Percentiles rank a stretch among this genome's conserved stretches.
phyloP scores from a whole-genome alignment of 2,797 vertebrate genomes.

The Odontamblyopus rebecca region DNA sequence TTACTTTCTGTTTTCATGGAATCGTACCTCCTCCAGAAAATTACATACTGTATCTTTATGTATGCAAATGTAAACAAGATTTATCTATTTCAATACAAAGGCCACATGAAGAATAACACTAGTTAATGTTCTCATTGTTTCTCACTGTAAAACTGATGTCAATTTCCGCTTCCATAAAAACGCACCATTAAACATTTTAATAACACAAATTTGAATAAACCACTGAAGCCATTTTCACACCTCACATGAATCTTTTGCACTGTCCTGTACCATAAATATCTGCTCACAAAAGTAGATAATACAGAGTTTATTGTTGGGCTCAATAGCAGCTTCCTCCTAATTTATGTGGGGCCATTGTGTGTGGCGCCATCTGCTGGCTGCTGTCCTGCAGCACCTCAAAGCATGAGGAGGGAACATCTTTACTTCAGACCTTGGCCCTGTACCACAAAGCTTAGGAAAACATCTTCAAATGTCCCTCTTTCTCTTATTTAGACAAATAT shows the following conservation, averaged over 20 bases:
- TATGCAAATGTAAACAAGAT: background rate
- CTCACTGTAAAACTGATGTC: background rate
- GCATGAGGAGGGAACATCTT: slow-evolving; percentile 70
- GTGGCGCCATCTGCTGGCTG: slow-evolving; percentile 69
- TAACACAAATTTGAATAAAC: background rate
- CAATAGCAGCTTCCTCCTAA: slow-evolving; percentile 60
- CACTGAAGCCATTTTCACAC: background rate
- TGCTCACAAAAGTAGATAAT: background rate
- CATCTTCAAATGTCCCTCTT: background rate
- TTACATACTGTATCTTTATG: too few relatives aligned
- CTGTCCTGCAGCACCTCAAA: slow-evolving; percentile 61
- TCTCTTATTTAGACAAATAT: background rate
- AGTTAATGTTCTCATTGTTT: background rate
- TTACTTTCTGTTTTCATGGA: too few relatives aligned
- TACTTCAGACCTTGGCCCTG: slow-evolving; percentile 44
- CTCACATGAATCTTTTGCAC: background rate
- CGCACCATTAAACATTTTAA: background rate
- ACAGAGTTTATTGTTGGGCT: slow-evolving; percentile 10
- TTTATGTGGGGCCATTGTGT: slow-evolving; percentile 66
- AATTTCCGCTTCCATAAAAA: background rate
- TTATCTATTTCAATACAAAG: background rate
- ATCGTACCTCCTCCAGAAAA: too few relatives aligned
- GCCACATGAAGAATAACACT: background rate
- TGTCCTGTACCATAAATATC: background rate
- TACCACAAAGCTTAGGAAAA: slow-evolving; percentile 20